Base-by-base conservation (phyloP, 2,888 invertebrate genomes). In the Trachelus tabidus region DNA sequence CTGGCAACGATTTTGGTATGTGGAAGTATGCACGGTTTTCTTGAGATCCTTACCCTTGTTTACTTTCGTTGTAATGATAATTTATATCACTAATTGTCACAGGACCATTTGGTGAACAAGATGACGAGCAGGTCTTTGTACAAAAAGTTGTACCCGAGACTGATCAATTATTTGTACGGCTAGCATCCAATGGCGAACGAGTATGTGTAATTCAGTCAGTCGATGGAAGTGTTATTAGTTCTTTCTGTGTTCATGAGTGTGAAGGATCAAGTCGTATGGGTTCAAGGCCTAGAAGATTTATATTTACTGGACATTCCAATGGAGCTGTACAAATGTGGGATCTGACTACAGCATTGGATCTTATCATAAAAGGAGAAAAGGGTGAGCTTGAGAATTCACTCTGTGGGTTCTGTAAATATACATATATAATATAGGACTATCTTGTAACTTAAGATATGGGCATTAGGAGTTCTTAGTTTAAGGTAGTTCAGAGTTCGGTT, bases 301-400 rank as follows among this genome's bases (percentile, higher is more conserved):
- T 98, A 87, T 95, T 98, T 83, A 98, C 98, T 35, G 98, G 98
- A 0, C 98, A 98, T 90, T 95, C 96, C 69, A 98, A 97, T 84
- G 98, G 98, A 75, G 96, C 96, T 71, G 96, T 98, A 80, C 98
- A 98, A 92, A 98, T 99, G 97, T 99, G 99, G 99, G 99, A 99
- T 93, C 93, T 99, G 80, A 98, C 98, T 23, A 99, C 98, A 12
- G 98, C 98, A 23, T 93, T 99, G 76, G 98, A 98, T 92, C 94
- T 56, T 23, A 56, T 56, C 23, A 23, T 56, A 23, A 56, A 56
- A 56, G 56, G 56, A 86, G 92, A 92, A 84, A 90, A 92, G 89
- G 92, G 93, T 93, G 88, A 85, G 79, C 78, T 75, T 76, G 9
- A 15, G 23, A 23, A 56, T 23, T 56, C 23, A 23, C 23, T 15